Conservation (phyloP, 2,797 vertebrate genomes). For the Acridotheres tristis region DNA sequence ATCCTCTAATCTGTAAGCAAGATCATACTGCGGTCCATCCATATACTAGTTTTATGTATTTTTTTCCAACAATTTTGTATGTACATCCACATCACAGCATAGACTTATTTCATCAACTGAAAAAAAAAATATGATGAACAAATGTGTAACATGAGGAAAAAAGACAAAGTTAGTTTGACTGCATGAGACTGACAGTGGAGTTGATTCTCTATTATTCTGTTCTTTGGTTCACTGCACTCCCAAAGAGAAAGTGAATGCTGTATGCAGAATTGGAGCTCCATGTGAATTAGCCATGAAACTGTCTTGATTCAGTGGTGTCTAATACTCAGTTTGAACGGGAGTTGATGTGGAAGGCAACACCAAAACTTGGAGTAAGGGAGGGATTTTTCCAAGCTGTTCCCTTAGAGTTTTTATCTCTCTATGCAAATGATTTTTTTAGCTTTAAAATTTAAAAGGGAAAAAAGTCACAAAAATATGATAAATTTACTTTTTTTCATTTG, state of each 20-base stretch:
- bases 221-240: neutral
- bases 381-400: neutral
- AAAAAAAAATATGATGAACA: neutral
- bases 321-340: neutral
- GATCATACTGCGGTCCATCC: neutral
- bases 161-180: neutral
- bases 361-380: neutral
- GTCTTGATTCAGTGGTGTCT: neutral
- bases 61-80: neutral
- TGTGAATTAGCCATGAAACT: neutral
- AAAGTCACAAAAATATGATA: neutral
- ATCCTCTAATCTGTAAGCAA: neutral
- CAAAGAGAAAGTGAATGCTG: neutral
- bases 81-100: neutral
- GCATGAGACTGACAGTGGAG: neutral
- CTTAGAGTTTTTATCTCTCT: neutral
- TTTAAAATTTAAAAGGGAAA: neutral
- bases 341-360: neutral
- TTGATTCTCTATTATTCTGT: neutral
- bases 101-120: neutral
- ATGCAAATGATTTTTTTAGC: neutral
- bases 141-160: neutral
- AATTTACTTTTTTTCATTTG: neutral
- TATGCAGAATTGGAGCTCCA: neutral
- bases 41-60: neutral